These are phyloP conservation scores for Hyposoter didymator DNA, from an alignment of 2,888 invertebrate genomes.

Conservation along the genomic window DNA sequence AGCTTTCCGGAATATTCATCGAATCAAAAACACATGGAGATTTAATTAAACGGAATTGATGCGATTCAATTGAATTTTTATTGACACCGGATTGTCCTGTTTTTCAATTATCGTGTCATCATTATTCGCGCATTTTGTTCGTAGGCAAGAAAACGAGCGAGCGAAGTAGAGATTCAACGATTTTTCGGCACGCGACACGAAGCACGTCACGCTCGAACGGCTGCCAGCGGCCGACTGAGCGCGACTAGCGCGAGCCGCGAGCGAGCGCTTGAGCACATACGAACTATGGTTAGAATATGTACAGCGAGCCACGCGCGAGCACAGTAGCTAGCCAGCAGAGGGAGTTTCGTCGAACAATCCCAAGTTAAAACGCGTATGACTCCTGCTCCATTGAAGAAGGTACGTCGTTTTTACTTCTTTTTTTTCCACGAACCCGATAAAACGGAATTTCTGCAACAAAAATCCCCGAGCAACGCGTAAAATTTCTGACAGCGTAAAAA, in stretches of 20 bases:
- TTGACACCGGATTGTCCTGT: no score
- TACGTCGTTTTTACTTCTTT: not conserved
- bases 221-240: conserved; percentile 82
- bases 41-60: not conserved
- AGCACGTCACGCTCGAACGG: conserved; percentile 76
- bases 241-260: no score
- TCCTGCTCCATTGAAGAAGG: conserved; percentile 1
- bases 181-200: conserved; percentile 50
- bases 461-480: not conserved
- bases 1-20: not conserved
- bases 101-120: not conserved
- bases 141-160: not conserved
- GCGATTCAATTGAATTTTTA: not conserved
- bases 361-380: conserved; percentile 4
- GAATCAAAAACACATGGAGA: not conserved
- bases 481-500: not conserved
- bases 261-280: conserved; percentile 66
- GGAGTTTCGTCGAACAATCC: conserved; percentile 60
- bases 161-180: not conserved
- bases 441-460: not conserved
- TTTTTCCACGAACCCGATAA: not conserved
- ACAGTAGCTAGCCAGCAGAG: conserved; percentile 44
- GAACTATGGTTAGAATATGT: conserved; percentile 25
- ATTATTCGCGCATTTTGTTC: not conserved
- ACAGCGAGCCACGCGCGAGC: conserved; percentile 37